These are phyloP conservation scores for Gnathonemus echidnorhynchus DNA, from an alignment of 2,113 vertebrate species.

Conservation along the genomic window DNA sequence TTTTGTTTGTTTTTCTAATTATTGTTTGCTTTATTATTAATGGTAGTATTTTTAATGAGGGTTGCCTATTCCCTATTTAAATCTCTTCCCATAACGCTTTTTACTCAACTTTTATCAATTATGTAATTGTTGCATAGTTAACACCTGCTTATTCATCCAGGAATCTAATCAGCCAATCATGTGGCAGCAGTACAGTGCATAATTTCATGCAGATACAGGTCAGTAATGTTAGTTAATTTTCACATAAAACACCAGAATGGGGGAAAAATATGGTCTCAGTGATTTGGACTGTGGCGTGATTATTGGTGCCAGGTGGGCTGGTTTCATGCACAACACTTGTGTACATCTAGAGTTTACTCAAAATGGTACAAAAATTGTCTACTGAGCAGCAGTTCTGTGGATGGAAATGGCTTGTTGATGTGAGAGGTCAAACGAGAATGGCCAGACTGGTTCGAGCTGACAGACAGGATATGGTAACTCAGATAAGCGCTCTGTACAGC, in stretches of 20 bases:
- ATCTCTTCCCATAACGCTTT: not conserved
- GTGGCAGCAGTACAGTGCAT: no score
- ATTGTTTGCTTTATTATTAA: not conserved
- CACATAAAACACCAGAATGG: not conserved
- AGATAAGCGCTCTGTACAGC: not conserved
- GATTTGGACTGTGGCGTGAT: not conserved
- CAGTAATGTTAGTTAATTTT: not conserved
- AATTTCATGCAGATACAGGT: no score
- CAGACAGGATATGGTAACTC: not conserved
- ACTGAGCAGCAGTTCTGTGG: not conserved
- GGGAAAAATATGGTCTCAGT: not conserved
- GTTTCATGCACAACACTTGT: not conserved
- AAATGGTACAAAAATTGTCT: not conserved
- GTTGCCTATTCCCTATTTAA: no score
- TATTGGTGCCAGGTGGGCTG: not conserved
- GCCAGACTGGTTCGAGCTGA: not conserved
- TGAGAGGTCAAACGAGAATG: not conserved
- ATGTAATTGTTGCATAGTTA: not conserved
- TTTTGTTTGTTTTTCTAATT: not conserved
- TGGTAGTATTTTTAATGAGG: not conserved
- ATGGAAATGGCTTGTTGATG: not conserved
- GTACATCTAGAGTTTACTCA: not conserved
- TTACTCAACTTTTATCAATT: not conserved
- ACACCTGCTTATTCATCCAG: no score
- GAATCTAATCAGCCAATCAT: no score